Conservation (phyloP, 2,113 vertebrate genomes). For the Morone chrysops region DNA sequence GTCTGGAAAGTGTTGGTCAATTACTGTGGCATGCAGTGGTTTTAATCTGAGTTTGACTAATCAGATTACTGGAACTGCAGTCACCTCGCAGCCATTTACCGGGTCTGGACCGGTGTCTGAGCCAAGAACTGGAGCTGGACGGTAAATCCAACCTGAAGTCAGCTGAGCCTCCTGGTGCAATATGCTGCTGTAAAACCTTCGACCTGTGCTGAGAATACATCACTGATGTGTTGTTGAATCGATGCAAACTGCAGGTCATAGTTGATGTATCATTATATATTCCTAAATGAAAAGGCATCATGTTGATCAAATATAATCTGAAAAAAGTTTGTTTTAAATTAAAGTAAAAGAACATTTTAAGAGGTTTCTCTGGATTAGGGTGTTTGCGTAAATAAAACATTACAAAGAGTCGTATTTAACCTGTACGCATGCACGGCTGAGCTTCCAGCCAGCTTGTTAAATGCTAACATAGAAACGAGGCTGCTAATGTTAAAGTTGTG, state of each 20-base stretch:
- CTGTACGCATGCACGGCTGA: no score
- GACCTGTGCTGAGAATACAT: neutral
- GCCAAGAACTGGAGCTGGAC: neutral
- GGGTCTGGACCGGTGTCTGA: neutral
- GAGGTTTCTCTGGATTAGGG: no score
- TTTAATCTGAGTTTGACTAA: slow-evolving; percentile 61
- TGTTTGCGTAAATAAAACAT: no score
- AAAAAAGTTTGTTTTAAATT: no score
- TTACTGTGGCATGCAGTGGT: slow-evolving; percentile 36
- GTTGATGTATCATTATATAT: neutral
- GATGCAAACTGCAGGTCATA: neutral
- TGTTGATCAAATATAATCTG: no score
- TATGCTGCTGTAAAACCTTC: neutral
- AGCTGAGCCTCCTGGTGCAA: neutral
- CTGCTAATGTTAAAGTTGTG: no score
- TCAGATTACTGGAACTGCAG: slow-evolving; percentile 71
- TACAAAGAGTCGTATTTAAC: no score
- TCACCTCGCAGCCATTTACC: slow-evolving; percentile 17
- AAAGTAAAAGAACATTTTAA: no score
- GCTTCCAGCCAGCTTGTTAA: no score
- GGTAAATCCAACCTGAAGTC: neutral
- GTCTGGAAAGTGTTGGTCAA: slow-evolving; percentile 8
- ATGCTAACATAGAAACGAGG: neutral
- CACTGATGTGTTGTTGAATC: no score
- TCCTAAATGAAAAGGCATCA: neutral